Evolutionary conservation across 2,888 invertebrate genomes (phyloP), one percentile per base, ranked within the genome.

Genomic region (Pogonocherus hispidulus): DNA sequence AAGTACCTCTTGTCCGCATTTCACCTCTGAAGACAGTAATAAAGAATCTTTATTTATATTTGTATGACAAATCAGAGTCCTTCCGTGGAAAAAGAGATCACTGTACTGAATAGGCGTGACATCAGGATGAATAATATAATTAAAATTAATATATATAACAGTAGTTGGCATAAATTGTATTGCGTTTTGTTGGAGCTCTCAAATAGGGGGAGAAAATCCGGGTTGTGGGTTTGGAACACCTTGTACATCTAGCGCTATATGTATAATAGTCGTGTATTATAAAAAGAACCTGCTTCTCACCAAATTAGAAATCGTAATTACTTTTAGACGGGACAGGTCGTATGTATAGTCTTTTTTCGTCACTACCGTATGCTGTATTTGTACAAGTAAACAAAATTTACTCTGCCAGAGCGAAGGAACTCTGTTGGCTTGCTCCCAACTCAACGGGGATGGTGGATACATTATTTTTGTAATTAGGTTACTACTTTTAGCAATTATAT

Each of bases 51-150:
- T 72, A 72, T 72, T 72, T 72, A 72, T 72, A 69, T 69, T 69
- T 62, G 56, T 63, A 67, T 72, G 71, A 72, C 71, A 69, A 72
- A 72, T 72, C 67, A 51, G 65, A 69, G 65, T 72, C 69, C 69
- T 72, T 72, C 69, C 68, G 65, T 72, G 69, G 69, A 67, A 66
- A 67, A 66, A 68, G 66, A 72, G 71, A 72, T 72, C 71, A 72
- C 63, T 72, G 71, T 72, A 72, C 71, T 72, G 69, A 67, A 72
- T 72, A 69, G 69, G 71, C 67, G 66, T 66, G 63, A 65, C 65
- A 67, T 69, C 62, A 54, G 51, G 23, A 56, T 67, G 69, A 69
- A 64, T 71, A 71, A 71, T 52, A 37, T 66, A 46, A n/a, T n/a
- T n/a, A n/a, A n/a, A n/a, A n/a, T n/a, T n/a, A n/a, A n/a, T n/a